A percentile compares a stretch with the other conserved stretches of the same genome.
phyloP scores from a whole-genome alignment of 2,113 vertebrate species.

The Hypocryptadius cinnamomeus region DNA sequence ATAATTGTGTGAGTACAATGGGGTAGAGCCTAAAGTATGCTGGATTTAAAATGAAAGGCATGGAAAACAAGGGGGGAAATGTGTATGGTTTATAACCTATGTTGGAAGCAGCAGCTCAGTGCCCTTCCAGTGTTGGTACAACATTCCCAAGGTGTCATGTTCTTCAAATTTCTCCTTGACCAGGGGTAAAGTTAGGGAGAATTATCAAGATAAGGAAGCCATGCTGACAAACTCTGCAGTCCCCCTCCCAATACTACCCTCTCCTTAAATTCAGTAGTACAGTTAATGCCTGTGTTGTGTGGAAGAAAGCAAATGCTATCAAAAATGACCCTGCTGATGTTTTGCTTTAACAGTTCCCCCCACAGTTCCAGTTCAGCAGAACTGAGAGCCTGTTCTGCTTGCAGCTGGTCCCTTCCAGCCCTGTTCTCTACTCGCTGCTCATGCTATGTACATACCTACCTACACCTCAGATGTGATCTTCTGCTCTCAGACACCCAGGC shows the following conservation, averaged over 20 bases:
- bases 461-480: background rate
- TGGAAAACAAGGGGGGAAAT: background rate
- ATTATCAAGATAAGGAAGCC: background rate
- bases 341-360: background rate
- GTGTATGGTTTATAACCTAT: background rate
- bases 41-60: background rate
- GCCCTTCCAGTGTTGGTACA: background rate
- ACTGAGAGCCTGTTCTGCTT: background rate
- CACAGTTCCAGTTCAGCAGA: background rate
- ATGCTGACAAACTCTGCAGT: background rate
- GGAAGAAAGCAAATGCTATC: background rate
- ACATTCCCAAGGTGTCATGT: background rate
- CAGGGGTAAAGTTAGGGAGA: background rate
- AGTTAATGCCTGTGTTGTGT: background rate
- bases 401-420: background rate
- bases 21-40: background rate
- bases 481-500: background rate
- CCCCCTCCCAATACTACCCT: background rate
- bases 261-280: background rate
- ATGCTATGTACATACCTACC: background rate
- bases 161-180: background rate
- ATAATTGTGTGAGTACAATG: accelerated
- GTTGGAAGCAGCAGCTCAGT: background rate
- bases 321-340: background rate
- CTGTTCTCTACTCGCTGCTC: background rate